phyloP scores from a whole-genome alignment of 2,888 invertebrate genomes.

The Abrostola triplasia region DNA sequence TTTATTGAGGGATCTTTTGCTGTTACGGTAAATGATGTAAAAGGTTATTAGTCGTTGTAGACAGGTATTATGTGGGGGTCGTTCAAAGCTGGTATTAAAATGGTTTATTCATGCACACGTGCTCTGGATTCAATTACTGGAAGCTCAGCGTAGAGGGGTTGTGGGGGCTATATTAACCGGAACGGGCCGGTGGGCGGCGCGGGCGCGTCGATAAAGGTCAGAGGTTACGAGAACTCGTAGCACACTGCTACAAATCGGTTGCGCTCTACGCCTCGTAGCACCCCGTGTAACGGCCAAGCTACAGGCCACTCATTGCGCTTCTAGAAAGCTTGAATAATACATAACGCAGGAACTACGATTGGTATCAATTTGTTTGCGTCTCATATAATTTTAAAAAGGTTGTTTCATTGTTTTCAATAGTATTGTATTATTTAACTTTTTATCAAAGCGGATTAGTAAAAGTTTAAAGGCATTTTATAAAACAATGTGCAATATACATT shows the following conservation, averaged over 20 bases:
- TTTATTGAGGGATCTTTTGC: conserved; percentile 35
- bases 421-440: too few relatives aligned
- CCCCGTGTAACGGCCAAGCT: conserved; percentile 53
- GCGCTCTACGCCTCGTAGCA: conserved; percentile 64
- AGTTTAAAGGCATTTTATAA: too few relatives aligned
- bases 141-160: conserved; percentile 55
- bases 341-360: conserved; percentile 6
- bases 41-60: conserved; percentile 30
- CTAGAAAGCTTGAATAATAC: conserved; percentile 27
- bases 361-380: conserved; percentile 1
- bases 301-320: conserved; percentile 30
- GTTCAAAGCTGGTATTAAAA: conserved; percentile 55
- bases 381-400: not conserved
- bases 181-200: conserved; percentile 53
- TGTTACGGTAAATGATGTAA: conserved; percentile 23
- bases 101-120: conserved; percentile 76
- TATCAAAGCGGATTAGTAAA: too few relatives aligned
- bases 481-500: too few relatives aligned
- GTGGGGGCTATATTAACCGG: conserved; percentile 60
- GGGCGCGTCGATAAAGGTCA: conserved; percentile 69
- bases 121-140: conserved; percentile 74
- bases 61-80: conserved; percentile 36
- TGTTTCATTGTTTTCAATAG: too few relatives aligned
- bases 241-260: conserved; percentile 64
- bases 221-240: conserved; percentile 66